Evolutionary conservation across 2,113 vertebrate species (phyloP).

Genomic region (Alligator sinensis): DNA sequence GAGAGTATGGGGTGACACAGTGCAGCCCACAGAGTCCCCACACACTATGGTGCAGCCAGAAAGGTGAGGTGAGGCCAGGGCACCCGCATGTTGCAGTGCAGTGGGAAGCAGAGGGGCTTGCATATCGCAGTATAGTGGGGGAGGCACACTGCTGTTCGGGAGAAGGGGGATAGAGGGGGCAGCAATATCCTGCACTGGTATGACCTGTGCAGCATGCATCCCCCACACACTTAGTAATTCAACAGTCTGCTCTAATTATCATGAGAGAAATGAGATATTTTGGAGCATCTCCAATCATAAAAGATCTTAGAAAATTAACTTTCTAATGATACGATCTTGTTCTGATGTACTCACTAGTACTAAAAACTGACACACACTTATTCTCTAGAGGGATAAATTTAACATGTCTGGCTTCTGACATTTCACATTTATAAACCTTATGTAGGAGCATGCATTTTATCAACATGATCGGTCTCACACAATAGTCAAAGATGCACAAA

Average conservation of each 20-base stretch:
- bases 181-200: too few relatives aligned
- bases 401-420: not conserved
- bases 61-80: too few relatives aligned
- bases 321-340: not conserved
- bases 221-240: too few relatives aligned
- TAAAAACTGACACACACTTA: not conserved
- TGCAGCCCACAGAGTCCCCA: too few relatives aligned
- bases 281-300: not conserved
- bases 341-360: not conserved
- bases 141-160: too few relatives aligned
- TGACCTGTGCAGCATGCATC: too few relatives aligned
- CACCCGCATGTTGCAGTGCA: too few relatives aligned
- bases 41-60: too few relatives aligned
- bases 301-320: not conserved
- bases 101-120: too few relatives aligned
- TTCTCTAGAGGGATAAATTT: rapidly evolving
- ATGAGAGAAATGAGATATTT: not conserved
- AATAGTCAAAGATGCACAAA: not conserved
- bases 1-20: too few relatives aligned
- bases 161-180: too few relatives aligned
- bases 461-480: rapidly evolving
- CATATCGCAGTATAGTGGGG: too few relatives aligned
- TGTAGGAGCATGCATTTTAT: rapidly evolving
- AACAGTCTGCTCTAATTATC: not conserved
- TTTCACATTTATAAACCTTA: not conserved